Percentiles rank a stretch among this genome's conserved stretches.
Evolutionary conservation across 2,113 vertebrate species (phyloP).

Genomic region (Poeciliopsis retropinna): DNA sequence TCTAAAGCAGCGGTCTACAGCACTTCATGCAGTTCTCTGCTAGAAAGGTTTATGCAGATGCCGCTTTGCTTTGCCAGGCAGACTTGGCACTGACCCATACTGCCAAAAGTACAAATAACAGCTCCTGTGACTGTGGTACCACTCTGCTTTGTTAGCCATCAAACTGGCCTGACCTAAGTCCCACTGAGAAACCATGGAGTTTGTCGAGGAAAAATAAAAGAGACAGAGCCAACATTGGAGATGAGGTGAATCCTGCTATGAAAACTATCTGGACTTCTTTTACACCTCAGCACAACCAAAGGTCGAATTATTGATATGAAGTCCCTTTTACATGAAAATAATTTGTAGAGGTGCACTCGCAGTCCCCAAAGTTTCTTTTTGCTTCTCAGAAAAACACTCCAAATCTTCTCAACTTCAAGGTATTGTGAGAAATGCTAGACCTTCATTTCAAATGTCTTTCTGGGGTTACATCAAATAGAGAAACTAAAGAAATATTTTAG

Average conservation of each 20-base stretch:
- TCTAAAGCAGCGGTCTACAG: not conserved
- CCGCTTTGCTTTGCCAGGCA: not conserved
- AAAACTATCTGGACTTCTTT: not conserved
- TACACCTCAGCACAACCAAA: not conserved
- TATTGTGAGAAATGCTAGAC: not conserved
- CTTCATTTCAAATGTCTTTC: not conserved
- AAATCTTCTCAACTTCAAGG: not conserved
- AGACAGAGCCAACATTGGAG: not conserved
- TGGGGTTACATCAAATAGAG: not conserved
- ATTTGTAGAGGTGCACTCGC: too few relatives aligned
- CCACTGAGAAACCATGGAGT: not conserved
- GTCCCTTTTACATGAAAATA: too few relatives aligned
- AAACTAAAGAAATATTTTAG: not conserved
- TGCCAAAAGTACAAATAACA: not conserved
- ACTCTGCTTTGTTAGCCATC: not conserved
- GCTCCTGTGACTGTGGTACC: not conserved
- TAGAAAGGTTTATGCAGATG: not conserved
- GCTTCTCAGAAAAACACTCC: not conserved
- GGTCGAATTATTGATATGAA: too few relatives aligned
- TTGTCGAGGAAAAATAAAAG: not conserved
- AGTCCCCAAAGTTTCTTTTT: not conserved
- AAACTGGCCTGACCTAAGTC: not conserved
- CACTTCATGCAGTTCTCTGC: not conserved
- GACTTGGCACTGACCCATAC: not conserved
- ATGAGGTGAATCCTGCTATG: not conserved